Evolutionary conservation across 2,797 vertebrate species (phyloP).

Genomic region (Coregonus ussuriensis): DNA sequence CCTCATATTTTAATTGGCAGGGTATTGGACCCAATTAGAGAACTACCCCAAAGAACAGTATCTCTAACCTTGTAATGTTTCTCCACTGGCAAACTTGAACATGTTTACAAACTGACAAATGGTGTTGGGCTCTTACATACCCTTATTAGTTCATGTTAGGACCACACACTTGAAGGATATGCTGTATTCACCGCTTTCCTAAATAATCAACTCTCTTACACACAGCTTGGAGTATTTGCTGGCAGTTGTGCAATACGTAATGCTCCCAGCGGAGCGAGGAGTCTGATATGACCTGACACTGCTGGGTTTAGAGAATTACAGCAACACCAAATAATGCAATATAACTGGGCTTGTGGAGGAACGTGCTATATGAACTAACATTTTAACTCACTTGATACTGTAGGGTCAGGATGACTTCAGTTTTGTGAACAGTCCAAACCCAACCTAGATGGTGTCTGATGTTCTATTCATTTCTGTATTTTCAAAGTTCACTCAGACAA

Average conservation of each 20-base stretch:
- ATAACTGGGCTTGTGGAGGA: slow-evolving; percentile 23
- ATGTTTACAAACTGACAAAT: slow-evolving; percentile 12
- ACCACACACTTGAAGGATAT: slow-evolving; percentile 30
- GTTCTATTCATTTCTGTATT: slow-evolving; percentile 35
- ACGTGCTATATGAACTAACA: slow-evolving; percentile 36
- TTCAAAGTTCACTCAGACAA: slow-evolving; percentile 1
- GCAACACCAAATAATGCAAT: slow-evolving; percentile 47
- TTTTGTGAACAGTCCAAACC: slow-evolving; percentile 38
- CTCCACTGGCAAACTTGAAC: slow-evolving; percentile 24
- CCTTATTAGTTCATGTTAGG: slow-evolving; percentile 51
- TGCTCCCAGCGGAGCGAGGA: slow-evolving; percentile 29
- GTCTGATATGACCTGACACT: slow-evolving; percentile 29
- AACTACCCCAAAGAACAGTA: slow-evolving; percentile 14
- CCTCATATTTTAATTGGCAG: slow-evolving; percentile 8
- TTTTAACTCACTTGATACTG: slow-evolving; percentile 21
- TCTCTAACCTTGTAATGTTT: slow-evolving; percentile 18
- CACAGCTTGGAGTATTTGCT: slow-evolving; percentile 40
- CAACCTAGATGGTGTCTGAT: slow-evolving; percentile 16
- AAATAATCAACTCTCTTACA: slow-evolving; percentile 28
- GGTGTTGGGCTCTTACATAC: slow-evolving; percentile 22
- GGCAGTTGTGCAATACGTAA: slow-evolving; percentile 31
- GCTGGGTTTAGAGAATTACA: slow-evolving; percentile 58
- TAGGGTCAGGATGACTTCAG: slow-evolving; percentile 53
- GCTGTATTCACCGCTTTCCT: slow-evolving; percentile 32
- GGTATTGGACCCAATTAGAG: slow-evolving; percentile 4